Percentiles rank a stretch among this genome's conserved stretches.
phyloP scores from a whole-genome alignment of 2,888 invertebrate species.

The Drosophila kanekoi region DNA sequence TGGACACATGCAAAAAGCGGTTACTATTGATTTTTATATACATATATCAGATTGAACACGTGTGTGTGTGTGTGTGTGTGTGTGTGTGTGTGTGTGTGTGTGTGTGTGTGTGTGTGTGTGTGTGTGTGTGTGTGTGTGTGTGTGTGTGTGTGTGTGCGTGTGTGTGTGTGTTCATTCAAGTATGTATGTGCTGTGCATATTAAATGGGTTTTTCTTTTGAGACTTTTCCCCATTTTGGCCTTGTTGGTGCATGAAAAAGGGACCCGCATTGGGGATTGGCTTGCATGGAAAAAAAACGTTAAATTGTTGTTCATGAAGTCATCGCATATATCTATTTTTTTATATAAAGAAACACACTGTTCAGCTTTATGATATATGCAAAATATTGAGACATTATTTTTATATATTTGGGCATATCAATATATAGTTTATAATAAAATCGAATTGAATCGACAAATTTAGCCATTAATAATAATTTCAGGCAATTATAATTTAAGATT shows the following conservation, averaged over 20 bases:
- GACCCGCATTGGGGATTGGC: not conserved
- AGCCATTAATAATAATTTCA: not conserved
- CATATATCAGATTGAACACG: not conserved
- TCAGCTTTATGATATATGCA: slow-evolving; percentile 1
- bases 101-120: slow-evolving; percentile 4
- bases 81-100: slow-evolving; percentile 8
- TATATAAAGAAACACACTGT: not conserved
- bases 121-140: slow-evolving; percentile 4
- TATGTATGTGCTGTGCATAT: slow-evolving; percentile 40
- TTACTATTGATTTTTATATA: slow-evolving; percentile 49
- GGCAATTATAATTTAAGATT: not conserved
- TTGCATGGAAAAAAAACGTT: slow-evolving; percentile 15
- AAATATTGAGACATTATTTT: not conserved
- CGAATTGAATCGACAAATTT: too few species aligned
- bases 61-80: slow-evolving; percentile 4
- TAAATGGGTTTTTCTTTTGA: slow-evolving; percentile 40
- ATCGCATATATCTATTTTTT: slow-evolving; percentile 2
- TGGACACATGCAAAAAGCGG: slow-evolving; percentile 32
- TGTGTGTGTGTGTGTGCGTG: slow-evolving; percentile 3
- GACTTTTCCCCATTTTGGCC: slow-evolving; percentile 29
- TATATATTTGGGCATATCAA: not conserved
- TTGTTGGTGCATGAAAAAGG: slow-evolving; percentile 6
- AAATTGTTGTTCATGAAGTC: slow-evolving; percentile 19
- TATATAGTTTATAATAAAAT: not conserved
- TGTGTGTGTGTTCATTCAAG: slow-evolving; percentile 21